Conservation (phyloP, 2,113 vertebrate genomes). For the Daubentonia madagascariensis region DNA sequence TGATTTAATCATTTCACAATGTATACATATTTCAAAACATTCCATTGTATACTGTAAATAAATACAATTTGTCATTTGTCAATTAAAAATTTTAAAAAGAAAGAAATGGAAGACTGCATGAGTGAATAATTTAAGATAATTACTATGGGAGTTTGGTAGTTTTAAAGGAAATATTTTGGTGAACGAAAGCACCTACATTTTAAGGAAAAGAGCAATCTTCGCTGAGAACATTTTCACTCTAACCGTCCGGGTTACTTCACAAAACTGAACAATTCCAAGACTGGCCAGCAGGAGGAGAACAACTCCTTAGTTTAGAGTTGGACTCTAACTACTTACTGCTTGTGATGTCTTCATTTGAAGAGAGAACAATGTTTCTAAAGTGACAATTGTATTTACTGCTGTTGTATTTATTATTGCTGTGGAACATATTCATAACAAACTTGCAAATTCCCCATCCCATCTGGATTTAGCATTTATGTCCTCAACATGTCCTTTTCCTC, state of each 20-base stretch:
- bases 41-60: not conserved
- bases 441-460: not conserved
- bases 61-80: not conserved
- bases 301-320: not conserved
- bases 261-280: constrained; percentile 11
- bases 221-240: not conserved
- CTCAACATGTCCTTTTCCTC: not conserved
- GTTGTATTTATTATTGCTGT: not conserved
- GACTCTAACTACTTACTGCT: not conserved
- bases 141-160: not conserved
- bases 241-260: not conserved
- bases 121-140: not conserved
- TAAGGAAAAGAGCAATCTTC: not conserved
- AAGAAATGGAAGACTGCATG: not conserved
- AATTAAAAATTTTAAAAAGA: not conserved
- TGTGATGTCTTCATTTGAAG: not conserved
- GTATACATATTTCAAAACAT: not conserved
- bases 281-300: constrained; percentile 37
- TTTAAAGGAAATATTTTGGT: not conserved
- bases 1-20: not conserved
- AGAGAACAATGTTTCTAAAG: not conserved
- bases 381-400: not conserved
- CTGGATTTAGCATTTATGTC: not conserved
- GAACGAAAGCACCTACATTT: not conserved
- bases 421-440: not conserved